Percentiles rank a stretch among this genome's conserved stretches.
These are phyloP conservation scores for Mythimna impura DNA, from an alignment of 2,888 invertebrate genomes.

Conservation along the genomic window DNA sequence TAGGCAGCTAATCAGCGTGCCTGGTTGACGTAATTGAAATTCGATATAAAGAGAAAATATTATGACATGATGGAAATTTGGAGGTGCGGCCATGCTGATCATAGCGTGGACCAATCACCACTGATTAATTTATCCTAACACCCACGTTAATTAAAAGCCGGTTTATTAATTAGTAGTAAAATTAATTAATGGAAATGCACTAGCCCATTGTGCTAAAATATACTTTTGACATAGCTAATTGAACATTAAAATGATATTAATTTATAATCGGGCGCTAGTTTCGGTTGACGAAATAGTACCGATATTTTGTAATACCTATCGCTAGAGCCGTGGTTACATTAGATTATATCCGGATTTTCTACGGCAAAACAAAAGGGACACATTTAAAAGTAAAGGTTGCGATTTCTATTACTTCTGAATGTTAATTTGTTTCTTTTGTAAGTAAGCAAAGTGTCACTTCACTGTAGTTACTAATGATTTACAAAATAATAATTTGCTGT, in stretches of 20 bases:
- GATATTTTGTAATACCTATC: constrained; percentile 50
- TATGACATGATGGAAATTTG: constrained; percentile 52
- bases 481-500: background rate
- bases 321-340: constrained; percentile 8
- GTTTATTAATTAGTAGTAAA: constrained; percentile 83
- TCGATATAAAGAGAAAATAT: constrained; percentile 52
- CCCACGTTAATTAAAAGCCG: constrained; percentile 80
- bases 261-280: constrained; percentile 45
- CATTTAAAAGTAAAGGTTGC: background rate
- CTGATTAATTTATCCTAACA: constrained; percentile 85
- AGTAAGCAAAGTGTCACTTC: background rate
- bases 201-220: constrained; percentile 65
- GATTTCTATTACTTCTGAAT: background rate
- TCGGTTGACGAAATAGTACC: constrained; percentile 37
- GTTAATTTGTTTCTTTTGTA: background rate
- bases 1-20: constrained; percentile 24
- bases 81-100: constrained; percentile 50
- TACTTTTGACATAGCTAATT: constrained; percentile 66
- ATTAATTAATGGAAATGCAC: constrained; percentile 85
- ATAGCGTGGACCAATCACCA: constrained; percentile 75
- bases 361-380: background rate
- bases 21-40: constrained; percentile 50
- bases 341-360: constrained; percentile 15
- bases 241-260: constrained; percentile 63
- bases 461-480: background rate